Conservation (phyloP, 2,888 invertebrate species). For the Molanna angustata region DNA sequence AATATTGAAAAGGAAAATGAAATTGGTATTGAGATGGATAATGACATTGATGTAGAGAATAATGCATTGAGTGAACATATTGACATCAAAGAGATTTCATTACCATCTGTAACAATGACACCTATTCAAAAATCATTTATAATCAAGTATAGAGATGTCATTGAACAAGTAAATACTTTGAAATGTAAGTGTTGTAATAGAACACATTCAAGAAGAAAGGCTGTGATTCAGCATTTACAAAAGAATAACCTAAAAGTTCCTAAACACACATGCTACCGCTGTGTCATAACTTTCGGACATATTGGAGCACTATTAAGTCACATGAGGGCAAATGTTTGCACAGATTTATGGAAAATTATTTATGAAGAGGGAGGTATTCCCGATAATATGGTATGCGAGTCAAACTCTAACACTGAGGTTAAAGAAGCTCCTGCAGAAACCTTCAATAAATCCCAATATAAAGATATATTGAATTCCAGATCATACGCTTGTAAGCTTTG, state of each 20-base stretch:
- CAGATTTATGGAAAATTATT: conserved; percentile 53
- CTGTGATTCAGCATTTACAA: conserved; percentile 54
- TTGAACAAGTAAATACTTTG: conserved; percentile 52
- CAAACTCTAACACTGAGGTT: conserved; percentile 35
- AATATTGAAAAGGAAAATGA: conserved; percentile 35
- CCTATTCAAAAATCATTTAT: conserved; percentile 51
- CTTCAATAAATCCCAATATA: conserved; percentile 44
- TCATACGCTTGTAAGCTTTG: conserved; percentile 54
- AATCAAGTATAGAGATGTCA: conserved; percentile 47
- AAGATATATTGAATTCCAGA: conserved; percentile 53
- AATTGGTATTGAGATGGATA: conserved; percentile 4
- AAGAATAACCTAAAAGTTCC: conserved; percentile 58
- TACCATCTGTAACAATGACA: conserved; percentile 35
- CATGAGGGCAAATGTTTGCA: conserved; percentile 52
- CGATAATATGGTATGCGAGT: conserved; percentile 49
- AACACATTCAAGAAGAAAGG: conserved; percentile 51
- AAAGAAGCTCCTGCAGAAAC: conserved; percentile 33
- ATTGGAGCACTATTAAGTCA: conserved; percentile 54
- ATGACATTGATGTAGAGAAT: conserved; percentile 15
- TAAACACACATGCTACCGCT: conserved; percentile 61
- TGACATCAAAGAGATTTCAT: conserved; percentile 9
- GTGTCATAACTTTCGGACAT: conserved; percentile 57
- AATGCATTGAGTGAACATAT: conserved; percentile 9
- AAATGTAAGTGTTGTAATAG: conserved; percentile 51
- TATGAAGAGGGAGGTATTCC: conserved; percentile 52